phyloP scores from a whole-genome alignment of 1,140 invertebrate genomes.

The Calycopis cecrops region DNA sequence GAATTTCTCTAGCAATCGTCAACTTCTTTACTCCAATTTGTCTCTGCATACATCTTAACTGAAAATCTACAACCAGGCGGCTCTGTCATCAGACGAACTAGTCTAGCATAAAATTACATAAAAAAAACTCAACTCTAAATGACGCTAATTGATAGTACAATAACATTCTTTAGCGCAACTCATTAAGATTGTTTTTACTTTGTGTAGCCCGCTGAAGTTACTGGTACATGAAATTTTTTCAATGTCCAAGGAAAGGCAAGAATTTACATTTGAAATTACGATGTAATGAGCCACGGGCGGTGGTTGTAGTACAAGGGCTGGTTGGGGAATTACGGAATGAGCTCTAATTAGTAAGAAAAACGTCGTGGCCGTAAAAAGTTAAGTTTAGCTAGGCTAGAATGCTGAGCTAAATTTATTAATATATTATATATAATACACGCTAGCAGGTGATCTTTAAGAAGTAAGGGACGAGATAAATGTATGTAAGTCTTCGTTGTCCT shows the following conservation, averaged over 20 bases:
- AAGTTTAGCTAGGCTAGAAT: neutral
- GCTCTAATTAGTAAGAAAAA: neutral
- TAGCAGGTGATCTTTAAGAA: too few relatives aligned
- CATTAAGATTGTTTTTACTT: neutral
- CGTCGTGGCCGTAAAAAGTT: neutral
- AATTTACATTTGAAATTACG: conserved; percentile 35
- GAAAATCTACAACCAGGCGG: too few relatives aligned
- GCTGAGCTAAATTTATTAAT: too few relatives aligned
- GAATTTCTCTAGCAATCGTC: too few relatives aligned
- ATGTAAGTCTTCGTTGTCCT: too few relatives aligned
- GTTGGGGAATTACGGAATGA: neutral
- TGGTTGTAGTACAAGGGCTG: conserved; percentile 6
- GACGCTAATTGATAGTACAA: neutral
- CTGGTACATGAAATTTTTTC: conserved; percentile 17
- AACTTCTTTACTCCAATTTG: too few relatives aligned
- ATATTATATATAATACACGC: too few relatives aligned
- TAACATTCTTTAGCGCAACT: neutral
- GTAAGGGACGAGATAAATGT: too few relatives aligned
- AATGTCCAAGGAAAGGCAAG: conserved; percentile 10
- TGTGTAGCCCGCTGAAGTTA: neutral
- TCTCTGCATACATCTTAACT: too few relatives aligned
- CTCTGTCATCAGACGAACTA: too few relatives aligned
- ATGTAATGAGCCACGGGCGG: conserved; percentile 33
- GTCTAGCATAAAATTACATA: neutral
- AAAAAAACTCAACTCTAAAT: neutral